phyloP scores from a whole-genome alignment of 2,888 invertebrate species.

The Cryptocheilus praepositus region DNA sequence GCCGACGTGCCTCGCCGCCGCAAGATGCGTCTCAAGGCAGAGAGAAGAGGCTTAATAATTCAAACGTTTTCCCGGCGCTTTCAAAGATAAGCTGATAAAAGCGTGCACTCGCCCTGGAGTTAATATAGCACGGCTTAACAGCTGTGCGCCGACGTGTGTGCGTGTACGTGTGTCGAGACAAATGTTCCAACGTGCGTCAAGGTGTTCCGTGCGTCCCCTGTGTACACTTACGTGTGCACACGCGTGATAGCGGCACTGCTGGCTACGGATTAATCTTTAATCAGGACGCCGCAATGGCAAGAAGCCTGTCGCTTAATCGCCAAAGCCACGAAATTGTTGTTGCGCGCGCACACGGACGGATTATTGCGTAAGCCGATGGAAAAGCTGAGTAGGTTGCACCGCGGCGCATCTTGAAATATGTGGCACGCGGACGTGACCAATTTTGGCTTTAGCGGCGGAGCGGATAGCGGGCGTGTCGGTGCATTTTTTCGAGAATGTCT shows the following conservation, averaged over 20 bases:
- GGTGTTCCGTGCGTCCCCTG: no score
- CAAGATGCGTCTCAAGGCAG: constrained; percentile 12
- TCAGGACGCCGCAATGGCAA: constrained; percentile 31
- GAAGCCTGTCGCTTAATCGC: constrained; percentile 41
- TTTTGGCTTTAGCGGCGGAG: no score
- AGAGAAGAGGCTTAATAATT: constrained; percentile 55
- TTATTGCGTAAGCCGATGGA: no score
- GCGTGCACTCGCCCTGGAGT: constrained; percentile 37
- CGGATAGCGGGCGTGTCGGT: no score
- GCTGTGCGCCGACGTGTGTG: not conserved
- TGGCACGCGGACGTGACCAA: no score
- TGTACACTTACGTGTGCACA: constrained; percentile 13
- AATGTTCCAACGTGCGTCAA: not conserved
- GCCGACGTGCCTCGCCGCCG: not conserved
- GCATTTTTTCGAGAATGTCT: no score
- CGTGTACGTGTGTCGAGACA: not conserved
- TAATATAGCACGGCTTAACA: constrained; percentile 41
- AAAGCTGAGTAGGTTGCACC: no score
- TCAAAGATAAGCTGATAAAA: constrained; percentile 63
- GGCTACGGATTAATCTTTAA: constrained; percentile 44
- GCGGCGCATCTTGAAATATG: no score
- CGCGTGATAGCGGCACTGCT: not conserved
- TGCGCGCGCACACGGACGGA: constrained; percentile 18
- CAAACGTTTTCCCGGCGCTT: constrained; percentile 57
- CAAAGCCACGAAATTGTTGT: constrained; percentile 8